Conservation (phyloP, 53 echinoderm and acorn worm genomes). For the Holothuria leucospilota region DNA sequence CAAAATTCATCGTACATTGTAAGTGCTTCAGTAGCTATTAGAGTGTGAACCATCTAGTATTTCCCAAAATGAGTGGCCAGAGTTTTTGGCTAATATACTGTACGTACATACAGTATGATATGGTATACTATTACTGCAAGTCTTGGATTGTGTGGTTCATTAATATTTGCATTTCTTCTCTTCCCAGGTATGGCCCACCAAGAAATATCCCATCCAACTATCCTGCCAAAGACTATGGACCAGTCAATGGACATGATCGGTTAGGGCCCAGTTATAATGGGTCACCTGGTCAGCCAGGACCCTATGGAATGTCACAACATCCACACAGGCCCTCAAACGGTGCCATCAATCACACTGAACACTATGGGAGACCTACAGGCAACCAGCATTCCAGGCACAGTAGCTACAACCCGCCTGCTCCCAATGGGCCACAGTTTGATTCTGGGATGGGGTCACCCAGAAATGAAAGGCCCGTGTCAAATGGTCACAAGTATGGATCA, state of each 20-base stretch:
- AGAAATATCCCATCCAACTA: background rate
- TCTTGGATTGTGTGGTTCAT: too few relatives aligned
- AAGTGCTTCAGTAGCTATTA: too few relatives aligned
- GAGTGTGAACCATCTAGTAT: too few relatives aligned
- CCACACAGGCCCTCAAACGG: constrained; percentile 30
- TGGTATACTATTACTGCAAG: too few relatives aligned
- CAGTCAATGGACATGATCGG: background rate
- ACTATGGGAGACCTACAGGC: background rate
- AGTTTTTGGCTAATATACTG: too few relatives aligned
- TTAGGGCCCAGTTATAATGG: constrained; percentile 11
- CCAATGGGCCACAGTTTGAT: constrained; percentile 33
- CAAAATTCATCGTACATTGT: too few relatives aligned
- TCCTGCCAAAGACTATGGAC: constrained; percentile 30
- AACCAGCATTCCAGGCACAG: constrained; percentile 5
- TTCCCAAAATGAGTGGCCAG: too few relatives aligned
- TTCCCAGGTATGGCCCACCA: constrained; percentile 6
- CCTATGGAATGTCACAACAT: background rate
- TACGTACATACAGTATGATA: too few relatives aligned
- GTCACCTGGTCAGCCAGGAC: background rate
- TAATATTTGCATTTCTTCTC: too few relatives aligned
- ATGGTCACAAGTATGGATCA: constrained; percentile 15
- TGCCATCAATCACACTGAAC: background rate
- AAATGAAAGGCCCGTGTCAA: background rate
- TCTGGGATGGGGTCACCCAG: constrained; percentile 11
- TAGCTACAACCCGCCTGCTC: background rate